phyloP scores from a whole-genome alignment of 2,113 vertebrate genomes.

The Oceanites oceanicus region DNA sequence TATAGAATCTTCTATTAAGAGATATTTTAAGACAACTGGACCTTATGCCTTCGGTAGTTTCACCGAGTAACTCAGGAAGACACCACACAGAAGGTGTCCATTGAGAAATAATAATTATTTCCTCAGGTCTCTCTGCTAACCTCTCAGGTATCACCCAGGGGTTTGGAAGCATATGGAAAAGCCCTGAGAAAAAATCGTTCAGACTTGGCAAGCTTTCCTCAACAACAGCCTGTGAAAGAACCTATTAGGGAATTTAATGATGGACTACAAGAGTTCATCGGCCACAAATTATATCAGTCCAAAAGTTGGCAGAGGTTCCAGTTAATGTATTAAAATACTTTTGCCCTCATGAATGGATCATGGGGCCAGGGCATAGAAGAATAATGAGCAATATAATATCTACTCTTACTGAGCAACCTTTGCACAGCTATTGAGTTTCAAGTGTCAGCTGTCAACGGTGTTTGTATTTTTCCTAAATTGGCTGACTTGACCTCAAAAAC shows the following conservation, averaged over 20 bases:
- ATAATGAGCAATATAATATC: background rate
- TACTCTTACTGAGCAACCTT: background rate
- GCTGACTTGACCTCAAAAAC: background rate
- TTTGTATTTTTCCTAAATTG: background rate
- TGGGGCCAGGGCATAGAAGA: background rate
- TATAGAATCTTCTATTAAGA: background rate
- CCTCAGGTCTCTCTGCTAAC: background rate
- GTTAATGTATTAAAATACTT: conserved; percentile 27
- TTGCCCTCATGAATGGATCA: background rate
- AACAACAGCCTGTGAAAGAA: conserved; percentile 3
- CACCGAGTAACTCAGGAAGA: background rate
- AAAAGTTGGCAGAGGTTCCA: conserved; percentile 19
- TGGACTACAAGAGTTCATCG: background rate
- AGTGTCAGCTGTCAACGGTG: background rate
- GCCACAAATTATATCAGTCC: conserved; percentile 28
- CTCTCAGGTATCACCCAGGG: background rate
- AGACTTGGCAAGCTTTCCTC: conserved; percentile 3
- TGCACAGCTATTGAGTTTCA: background rate
- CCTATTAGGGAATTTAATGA: conserved; percentile 8
- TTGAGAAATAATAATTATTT: background rate
- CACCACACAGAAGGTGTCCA: background rate
- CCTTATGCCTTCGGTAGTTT: background rate
- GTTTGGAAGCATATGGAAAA: background rate
- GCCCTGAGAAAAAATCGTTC: background rate
- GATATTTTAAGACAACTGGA: background rate